Base-by-base conservation (phyloP, 2,797 vertebrate genomes). In the Gymnoscopelus microlampas region DNA sequence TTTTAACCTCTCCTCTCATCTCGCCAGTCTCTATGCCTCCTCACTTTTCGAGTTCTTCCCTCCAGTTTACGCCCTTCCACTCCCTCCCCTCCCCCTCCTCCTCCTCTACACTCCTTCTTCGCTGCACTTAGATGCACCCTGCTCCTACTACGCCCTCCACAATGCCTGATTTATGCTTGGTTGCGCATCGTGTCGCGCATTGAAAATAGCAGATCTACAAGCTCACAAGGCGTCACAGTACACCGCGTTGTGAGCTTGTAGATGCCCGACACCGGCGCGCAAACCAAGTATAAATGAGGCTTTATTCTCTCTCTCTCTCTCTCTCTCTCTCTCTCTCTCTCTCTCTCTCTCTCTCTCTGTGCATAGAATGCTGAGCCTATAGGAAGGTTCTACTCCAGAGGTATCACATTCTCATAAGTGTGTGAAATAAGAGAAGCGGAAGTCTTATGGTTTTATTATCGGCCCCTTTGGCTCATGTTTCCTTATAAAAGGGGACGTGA, bases 371-470 rank as follows among this genome's bases (percentile, higher is more conserved):
- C 75, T 78, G 71, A 85, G 77, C 75, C 62, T 75, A 67, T 70
- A 74, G 68, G 69, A 72, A 74, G 26, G 72, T 63, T 71, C 71
- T 54, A 76, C 81, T 83, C 75, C 62, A 56, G 26, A 76, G 82
- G 65, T 90, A 86, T 91, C 85, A 39, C 74, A 88, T 92, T 91
- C 86, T 83, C 83, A 80, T 83, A 88, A 88, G 87, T 74, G 79
- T 78, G 83, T 90, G 90, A 88, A 92, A 92, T 85, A 59, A 74
- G 85, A 91, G 89, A 87, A 75, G 86, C 80, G 76, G 88, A 90
- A 87, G 85, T 84, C 76, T 71, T 82, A 44, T 44, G 50, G 63
- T 66, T 77, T 88, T 79, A 80, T 84, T 79, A 81, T 82, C 69
- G 66, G 69, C 60, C 66, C 64, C 59, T 4, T 11, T 1, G 53